Evolutionary conservation across 2,113 vertebrate species (phyloP).

Genomic region (Campylomormyrus tamandua): DNA sequence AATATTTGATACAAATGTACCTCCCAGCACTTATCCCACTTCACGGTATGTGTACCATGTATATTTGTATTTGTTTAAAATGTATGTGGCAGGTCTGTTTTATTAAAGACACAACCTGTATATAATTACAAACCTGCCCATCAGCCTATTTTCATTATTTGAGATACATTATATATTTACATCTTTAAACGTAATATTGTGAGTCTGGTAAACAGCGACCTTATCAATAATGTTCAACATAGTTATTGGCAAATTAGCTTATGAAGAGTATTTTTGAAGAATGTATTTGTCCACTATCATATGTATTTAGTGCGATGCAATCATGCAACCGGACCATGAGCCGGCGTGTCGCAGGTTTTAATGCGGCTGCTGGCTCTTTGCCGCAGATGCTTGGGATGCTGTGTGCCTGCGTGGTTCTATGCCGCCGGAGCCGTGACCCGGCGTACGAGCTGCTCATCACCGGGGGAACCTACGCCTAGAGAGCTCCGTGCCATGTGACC

Average conservation of each 20-base stretch:
- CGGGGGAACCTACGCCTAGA: conserved; percentile 77
- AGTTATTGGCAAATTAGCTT: neutral
- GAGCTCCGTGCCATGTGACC: conserved; percentile 37
- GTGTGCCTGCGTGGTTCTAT: conserved; percentile 82
- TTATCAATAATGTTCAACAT: neutral
- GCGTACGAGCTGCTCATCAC: conserved; percentile 87
- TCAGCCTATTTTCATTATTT: neutral
- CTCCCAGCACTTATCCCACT: neutral
- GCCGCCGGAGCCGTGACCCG: conserved; percentile 78
- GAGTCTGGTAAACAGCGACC: neutral
- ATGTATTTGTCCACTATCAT: neutral
- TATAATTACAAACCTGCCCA: neutral
- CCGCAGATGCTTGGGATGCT: conserved; percentile 87
- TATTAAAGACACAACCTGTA: neutral
- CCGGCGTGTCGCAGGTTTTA: neutral
- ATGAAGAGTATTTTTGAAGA: neutral
- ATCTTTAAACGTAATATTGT: neutral
- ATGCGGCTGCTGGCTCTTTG: neutral
- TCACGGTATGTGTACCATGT: neutral
- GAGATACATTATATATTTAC: neutral
- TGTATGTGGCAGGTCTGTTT: neutral
- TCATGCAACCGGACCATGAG: neutral
- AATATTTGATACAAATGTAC: neutral
- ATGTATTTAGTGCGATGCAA: neutral
- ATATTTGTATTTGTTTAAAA: neutral